Conservation (phyloP, 2,797 vertebrate species). For the Hippocampus kuda region DNA sequence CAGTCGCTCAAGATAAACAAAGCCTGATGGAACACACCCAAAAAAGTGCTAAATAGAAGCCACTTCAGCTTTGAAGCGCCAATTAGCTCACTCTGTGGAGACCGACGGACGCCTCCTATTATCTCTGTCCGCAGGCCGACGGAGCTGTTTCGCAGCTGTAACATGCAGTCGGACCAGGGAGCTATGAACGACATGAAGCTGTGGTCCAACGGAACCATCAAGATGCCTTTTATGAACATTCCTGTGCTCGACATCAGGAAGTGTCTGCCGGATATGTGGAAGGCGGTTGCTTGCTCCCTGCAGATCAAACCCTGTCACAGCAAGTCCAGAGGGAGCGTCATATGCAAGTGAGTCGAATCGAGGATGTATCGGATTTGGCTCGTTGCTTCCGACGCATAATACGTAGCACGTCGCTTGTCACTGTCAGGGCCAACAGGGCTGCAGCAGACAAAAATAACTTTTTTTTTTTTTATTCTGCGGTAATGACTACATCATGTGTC, state of each 20-base stretch:
- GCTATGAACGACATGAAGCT: slow-evolving; percentile 97
- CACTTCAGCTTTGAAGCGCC: slow-evolving; percentile 26
- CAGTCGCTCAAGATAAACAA: slow-evolving; percentile 1
- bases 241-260: slow-evolving; percentile 92
- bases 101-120: slow-evolving; percentile 9
- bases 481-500: too few relatives aligned
- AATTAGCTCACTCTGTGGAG: slow-evolving; percentile 47
- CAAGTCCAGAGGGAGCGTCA: slow-evolving; percentile 89
- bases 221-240: slow-evolving; percentile 98
- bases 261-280: slow-evolving; percentile 95
- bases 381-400: too few relatives aligned
- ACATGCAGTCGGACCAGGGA: slow-evolving; percentile 92
- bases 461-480: background rate
- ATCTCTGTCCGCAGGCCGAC: slow-evolving; percentile 73
- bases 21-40: slow-evolving; percentile 15
- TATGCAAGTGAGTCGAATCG: slow-evolving; percentile 83
- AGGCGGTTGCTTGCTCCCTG: slow-evolving; percentile 88
- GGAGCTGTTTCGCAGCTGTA: slow-evolving; percentile 95
- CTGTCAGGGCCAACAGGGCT: too few relatives aligned
- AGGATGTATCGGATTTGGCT: too few relatives aligned
- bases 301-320: slow-evolving; percentile 98
- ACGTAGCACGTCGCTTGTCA: too few relatives aligned
- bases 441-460: too few relatives aligned
- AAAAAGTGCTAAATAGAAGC: slow-evolving; percentile 12
- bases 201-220: slow-evolving; percentile 96